phyloP scores from a whole-genome alignment of 2,113 vertebrate species.

The Strix aluco region DNA sequence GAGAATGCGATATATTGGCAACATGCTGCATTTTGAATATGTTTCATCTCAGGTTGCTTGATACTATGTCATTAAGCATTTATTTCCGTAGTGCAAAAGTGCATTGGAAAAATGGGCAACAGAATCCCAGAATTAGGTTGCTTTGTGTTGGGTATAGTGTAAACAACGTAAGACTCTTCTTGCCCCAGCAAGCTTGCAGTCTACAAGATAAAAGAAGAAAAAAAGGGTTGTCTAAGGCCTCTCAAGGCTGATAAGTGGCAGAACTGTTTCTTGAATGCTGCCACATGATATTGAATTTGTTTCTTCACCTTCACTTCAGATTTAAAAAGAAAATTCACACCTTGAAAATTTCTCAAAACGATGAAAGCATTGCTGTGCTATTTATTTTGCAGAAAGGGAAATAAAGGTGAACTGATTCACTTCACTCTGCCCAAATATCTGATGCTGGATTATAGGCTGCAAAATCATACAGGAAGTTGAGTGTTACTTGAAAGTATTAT shows the following conservation, averaged over 20 bases:
- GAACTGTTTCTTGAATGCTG: neutral
- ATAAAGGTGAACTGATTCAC: neutral
- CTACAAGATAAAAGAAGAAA: neutral
- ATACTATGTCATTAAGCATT: neutral
- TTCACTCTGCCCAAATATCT: neutral
- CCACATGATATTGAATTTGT: neutral
- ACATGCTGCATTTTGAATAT: neutral
- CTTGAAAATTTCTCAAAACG: neutral
- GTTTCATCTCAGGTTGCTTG: neutral
- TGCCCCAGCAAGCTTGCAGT: neutral
- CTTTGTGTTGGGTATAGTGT: neutral
- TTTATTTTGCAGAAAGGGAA: neutral
- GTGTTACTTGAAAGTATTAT: neutral
- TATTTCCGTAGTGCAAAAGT: neutral
- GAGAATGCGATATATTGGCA: neutral
- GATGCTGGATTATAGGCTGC: neutral
- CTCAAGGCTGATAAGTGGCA: neutral
- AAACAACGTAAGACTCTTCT: neutral
- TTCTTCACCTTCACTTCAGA: neutral
- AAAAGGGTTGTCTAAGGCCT: neutral
- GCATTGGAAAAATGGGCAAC: neutral
- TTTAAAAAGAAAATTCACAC: neutral
- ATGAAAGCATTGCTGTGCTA: neutral
- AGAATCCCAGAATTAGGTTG: neutral
- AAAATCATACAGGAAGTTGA: neutral